Evolutionary conservation across 1,140 invertebrate species (phyloP).

Genomic region (Fopius arisanus): DNA sequence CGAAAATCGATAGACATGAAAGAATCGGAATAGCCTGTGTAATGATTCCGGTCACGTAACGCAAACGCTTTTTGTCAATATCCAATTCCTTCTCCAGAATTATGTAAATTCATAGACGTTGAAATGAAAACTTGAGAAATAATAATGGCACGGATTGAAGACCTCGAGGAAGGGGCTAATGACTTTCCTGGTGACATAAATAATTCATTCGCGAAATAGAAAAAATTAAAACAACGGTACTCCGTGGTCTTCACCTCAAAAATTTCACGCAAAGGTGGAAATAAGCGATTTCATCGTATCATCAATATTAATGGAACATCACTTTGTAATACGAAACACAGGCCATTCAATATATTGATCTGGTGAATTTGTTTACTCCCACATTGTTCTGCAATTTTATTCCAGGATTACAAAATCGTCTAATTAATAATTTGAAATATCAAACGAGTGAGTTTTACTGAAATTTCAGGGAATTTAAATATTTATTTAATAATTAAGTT

Average conservation of each 20-base stretch:
- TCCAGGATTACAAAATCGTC: too few relatives aligned
- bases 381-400: background rate
- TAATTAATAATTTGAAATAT: too few relatives aligned
- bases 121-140: background rate
- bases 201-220: background rate
- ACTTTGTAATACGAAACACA: background rate
- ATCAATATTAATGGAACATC: slow-evolving; percentile 11
- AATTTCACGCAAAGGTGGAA: background rate
- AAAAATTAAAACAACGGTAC: background rate
- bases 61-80: background rate
- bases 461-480: too few relatives aligned
- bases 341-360: slow-evolving; percentile 9
- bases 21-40: background rate
- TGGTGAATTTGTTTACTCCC: background rate
- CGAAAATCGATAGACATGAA: slow-evolving; percentile 15
- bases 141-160: background rate
- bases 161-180: too few relatives aligned
- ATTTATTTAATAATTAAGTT: too few relatives aligned
- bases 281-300: background rate
- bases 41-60: background rate
- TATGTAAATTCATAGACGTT: background rate
- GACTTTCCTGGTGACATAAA: background rate
- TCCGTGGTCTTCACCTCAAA: background rate
- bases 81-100: background rate
- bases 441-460: too few relatives aligned